phyloP scores from a whole-genome alignment of 2,113 vertebrate genomes.

The Gallinago undulata region DNA sequence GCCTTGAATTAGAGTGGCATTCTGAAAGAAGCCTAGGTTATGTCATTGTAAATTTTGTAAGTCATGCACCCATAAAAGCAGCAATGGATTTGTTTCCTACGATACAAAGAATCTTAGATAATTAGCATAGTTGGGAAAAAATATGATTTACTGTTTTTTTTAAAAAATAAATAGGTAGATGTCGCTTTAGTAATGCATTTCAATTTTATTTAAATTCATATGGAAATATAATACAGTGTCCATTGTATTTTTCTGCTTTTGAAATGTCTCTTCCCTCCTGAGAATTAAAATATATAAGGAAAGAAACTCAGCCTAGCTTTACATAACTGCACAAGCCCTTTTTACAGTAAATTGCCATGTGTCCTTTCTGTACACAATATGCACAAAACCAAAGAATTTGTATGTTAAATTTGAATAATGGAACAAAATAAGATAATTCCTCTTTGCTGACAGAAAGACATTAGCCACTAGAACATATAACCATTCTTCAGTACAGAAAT shows the following conservation, averaged over 20 bases:
- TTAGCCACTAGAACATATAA: conserved; percentile 9
- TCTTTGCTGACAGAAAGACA: conserved; percentile 15
- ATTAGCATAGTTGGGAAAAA: neutral
- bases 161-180: neutral
- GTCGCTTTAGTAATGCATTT: neutral
- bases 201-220: neutral
- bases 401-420: conserved; percentile 44
- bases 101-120: neutral
- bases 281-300: neutral
- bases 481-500: conserved; percentile 22
- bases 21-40: neutral
- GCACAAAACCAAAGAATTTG: neutral
- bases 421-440: conserved; percentile 26
- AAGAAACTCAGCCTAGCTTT: neutral
- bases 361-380: neutral
- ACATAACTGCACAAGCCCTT: neutral
- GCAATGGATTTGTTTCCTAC: neutral
- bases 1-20: neutral
- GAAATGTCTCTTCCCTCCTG: neutral
- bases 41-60: neutral
- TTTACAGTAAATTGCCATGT: neutral
- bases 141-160: neutral
- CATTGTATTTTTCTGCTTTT: neutral
- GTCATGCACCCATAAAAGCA: neutral
- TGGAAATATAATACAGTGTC: neutral